Base-by-base conservation (phyloP, 2,113 vertebrate species). In the Protobothrops mucrosquamatus region DNA sequence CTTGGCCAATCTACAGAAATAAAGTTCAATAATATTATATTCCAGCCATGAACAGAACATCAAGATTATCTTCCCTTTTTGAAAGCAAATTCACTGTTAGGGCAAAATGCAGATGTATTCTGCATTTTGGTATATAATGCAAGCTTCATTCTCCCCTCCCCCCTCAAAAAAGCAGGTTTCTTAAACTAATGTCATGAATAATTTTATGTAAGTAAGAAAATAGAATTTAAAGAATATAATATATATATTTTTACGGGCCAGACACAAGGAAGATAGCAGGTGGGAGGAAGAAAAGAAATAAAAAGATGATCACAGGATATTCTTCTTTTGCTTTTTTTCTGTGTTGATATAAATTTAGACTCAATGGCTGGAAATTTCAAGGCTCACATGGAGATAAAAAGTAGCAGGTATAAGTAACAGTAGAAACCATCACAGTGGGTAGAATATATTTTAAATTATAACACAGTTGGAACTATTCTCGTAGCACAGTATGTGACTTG, bases 371-470 rank as follows among this genome's bases (percentile, higher is more conserved):
- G 20, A 85, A n/a, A 46, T 89, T 56, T 96, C 90, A 59, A 85
- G 92, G 74, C 93, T 26, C 89, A 74, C 86, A 20, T 2, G 26
- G 61, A 43, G 51, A 74, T 91, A 91, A 88, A 81, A 93, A 88
- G 39, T 81, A 92, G 61, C 85, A 81, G 52, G 59, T 57, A 57
- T 74, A 59, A 52, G 86, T 85, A 52, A n/a, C 24, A 85, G 59
- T 54, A 91, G 56, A 91, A 91, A 88, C 39, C 52, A 48, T 48
- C 88, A 93, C 91, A 85, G 29, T 93, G 64, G 93, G 92, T 94
- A 91, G 92, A 48, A 90, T 95, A 96, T 96, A 92, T 96, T 95
- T 93, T 92, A 95, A 95, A 96, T 95, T 94, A 92, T 91, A 94
- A 52, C 89, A 92, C 93, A 95, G 26, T 95, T 61, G 92, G 91